Evolutionary conservation across 2,113 vertebrate species (phyloP), one percentile per base, ranked within the genome.

Genomic region (Caranx melampygus): DNA sequence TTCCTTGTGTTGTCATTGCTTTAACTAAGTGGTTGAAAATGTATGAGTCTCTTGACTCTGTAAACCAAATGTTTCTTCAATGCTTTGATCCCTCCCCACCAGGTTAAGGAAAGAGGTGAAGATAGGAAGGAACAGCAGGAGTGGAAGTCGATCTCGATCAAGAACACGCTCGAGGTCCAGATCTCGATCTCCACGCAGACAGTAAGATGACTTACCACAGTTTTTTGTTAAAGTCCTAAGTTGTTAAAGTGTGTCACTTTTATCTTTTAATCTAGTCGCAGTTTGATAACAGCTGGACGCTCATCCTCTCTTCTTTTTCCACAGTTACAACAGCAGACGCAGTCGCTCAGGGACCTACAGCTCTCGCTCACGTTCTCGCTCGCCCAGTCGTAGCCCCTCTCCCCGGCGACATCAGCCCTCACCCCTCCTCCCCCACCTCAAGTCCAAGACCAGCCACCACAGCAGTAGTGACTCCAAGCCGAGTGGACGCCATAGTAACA

Each of bases 331-430:
- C 82, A 98, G 96, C 82, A 95, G 98, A 81, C 94, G 97, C 72
- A 99, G 98, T 87, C 95, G 96, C 86, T 99, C 98, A 0, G 98
- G 97, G 82, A 99, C 98, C 0, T 99, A 97, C 96, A 99, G 98
- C 88, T 99, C 98, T 0, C 94, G 97, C 16, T 99, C 98, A 2
- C 96, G 97, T 54, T 98, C 97, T 86, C 93, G 96, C 70, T 98
- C 98, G 14, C 97, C 96, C 91, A 99, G 97, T 91, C 97, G 96
- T 88, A 99, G 97, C 59, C 96, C 95, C 16, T 96, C 97, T 3
- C 98, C 98, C 0, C 96, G 96, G 12, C 94, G 97, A 4, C 97
- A 98, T 78, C 97, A 95, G 0, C 97, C 97, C 1, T 94, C 95
- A 0, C 95, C 93, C 4, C 92, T 94, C 20, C 91, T 95, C 40